Conservation (phyloP, 2,797 vertebrate species). For the Syngnathus rostellatus region DNA sequence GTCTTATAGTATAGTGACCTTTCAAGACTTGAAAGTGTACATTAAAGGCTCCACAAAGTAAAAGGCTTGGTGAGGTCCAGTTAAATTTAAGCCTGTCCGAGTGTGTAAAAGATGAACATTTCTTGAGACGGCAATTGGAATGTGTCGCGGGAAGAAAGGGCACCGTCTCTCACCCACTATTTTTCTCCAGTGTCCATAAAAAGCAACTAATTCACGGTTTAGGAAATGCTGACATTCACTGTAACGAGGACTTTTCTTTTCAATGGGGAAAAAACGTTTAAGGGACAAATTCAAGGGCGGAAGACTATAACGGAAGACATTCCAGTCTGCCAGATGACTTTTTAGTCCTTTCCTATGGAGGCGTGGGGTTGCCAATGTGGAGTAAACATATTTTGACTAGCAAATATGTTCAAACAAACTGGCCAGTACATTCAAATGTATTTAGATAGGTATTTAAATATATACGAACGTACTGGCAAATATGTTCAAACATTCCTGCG, state of each 20-base stretch:
- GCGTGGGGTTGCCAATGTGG: no score
- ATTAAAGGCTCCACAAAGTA: not conserved
- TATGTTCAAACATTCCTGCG: no score
- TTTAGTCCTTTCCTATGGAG: no score
- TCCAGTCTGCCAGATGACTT: no score
- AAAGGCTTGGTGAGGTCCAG: conserved; percentile 21
- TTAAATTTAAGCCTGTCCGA: conserved; percentile 60
- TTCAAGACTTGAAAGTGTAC: not conserved
- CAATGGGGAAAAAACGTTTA: not conserved
- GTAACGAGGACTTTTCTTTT: not conserved
- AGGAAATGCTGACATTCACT: not conserved
- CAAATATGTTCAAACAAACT: no score
- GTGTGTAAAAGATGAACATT: conserved; percentile 58
- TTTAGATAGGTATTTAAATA: no score
- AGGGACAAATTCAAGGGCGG: not conserved
- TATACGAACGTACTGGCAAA: no score
- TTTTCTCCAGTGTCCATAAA: conserved; percentile 11
- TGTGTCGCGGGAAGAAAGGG: conserved; percentile 44
- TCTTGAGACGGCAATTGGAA: conserved; percentile 48
- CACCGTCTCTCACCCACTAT: conserved; percentile 20
- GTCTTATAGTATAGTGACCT: not conserved
- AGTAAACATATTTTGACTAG: no score
- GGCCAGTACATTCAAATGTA: no score
- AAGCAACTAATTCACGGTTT: not conserved
- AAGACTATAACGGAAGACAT: not conserved